phyloP scores from a whole-genome alignment of 2,888 invertebrate genomes.

The Danaus chrysippus region DNA sequence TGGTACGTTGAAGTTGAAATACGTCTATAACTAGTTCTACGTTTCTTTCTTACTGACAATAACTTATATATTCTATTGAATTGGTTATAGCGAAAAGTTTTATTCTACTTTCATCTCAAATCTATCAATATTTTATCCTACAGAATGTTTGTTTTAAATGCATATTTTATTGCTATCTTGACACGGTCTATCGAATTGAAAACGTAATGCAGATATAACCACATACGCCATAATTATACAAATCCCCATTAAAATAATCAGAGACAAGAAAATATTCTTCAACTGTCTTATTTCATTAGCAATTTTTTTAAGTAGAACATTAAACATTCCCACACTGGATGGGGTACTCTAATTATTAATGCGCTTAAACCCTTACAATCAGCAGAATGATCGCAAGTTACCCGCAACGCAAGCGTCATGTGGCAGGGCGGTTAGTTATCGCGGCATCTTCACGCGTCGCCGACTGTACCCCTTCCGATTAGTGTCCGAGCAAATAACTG shows the following conservation, averaged over 20 bases:
- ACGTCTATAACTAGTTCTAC: too few relatives aligned
- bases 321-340: constrained; percentile 11
- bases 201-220: too few relatives aligned
- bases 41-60: too few relatives aligned
- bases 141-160: too few relatives aligned
- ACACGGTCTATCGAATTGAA: too few relatives aligned
- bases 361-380: constrained; percentile 29
- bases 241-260: neutral
- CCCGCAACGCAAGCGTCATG: constrained; percentile 47
- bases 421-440: constrained; percentile 66
- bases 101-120: too few relatives aligned
- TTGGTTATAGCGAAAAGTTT: too few relatives aligned
- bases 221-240: neutral
- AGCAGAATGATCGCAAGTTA: constrained; percentile 29
- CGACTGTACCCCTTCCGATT: constrained; percentile 39
- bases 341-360: constrained; percentile 19
- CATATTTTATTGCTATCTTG: too few relatives aligned
- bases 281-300: neutral
- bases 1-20: too few relatives aligned
- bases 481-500: constrained; percentile 31
- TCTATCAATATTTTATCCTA: too few relatives aligned
- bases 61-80: too few relatives aligned
- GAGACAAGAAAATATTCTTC: neutral
- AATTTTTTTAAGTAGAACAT: neutral
- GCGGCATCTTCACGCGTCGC: constrained; percentile 64